Percentiles rank a stretch among this genome's conserved stretches.
phyloP scores from a whole-genome alignment of 2,797 vertebrate genomes.

The Syndactyla subalaris region DNA sequence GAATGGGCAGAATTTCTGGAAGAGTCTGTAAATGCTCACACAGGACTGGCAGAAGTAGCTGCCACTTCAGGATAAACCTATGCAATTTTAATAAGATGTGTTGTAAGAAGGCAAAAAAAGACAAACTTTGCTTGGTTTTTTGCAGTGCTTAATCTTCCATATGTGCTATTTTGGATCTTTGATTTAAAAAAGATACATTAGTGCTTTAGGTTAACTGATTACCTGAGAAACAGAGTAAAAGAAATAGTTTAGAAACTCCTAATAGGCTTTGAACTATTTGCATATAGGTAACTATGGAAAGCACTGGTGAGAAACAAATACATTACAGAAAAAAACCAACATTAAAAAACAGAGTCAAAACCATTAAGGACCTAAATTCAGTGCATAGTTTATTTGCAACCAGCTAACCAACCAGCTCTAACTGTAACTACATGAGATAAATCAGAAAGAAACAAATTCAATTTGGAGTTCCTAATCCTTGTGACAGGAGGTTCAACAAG shows the following conservation, averaged over 20 bases:
- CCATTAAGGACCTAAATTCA: not conserved
- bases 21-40: not conserved
- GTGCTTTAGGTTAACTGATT: not conserved
- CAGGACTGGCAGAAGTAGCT: not conserved
- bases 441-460: not conserved
- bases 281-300: not conserved
- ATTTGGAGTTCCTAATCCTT: not conserved
- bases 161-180: not conserved
- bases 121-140: not conserved
- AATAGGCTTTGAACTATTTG: not conserved
- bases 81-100: not conserved
- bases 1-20: not conserved
- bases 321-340: not conserved
- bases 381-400: conserved; percentile 45
- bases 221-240: not conserved
- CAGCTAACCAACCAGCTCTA: not conserved
- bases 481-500: not conserved
- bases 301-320: not conserved
- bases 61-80: not conserved
- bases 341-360: not conserved
- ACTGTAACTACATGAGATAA: not conserved
- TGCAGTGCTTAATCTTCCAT: not conserved
- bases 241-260: not conserved
- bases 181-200: not conserved
- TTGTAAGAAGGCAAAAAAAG: not conserved